A percentile compares a stretch with the other conserved stretches of the same genome.
phyloP scores from a whole-genome alignment of 2,888 invertebrate species.

The Orgyia antiqua region DNA sequence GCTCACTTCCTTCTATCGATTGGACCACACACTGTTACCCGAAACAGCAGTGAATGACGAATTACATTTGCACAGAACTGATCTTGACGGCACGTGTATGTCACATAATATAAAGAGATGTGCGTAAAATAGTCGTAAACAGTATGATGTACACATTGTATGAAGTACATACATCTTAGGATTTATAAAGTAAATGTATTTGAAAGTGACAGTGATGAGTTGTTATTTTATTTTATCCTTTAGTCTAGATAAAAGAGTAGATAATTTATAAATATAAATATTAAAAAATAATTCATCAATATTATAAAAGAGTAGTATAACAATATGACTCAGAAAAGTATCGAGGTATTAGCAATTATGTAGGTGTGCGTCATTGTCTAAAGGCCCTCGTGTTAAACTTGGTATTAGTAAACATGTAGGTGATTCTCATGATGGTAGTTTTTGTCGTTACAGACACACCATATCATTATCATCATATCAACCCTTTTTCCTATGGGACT shows the following conservation, averaged over 20 bases:
- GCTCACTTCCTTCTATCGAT: background rate
- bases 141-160: slow-evolving; percentile 5
- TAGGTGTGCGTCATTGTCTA: too few species aligned
- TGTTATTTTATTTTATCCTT: background rate
- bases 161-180: background rate
- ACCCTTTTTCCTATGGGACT: too few species aligned
- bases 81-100: slow-evolving; percentile 12
- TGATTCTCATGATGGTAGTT: too few species aligned
- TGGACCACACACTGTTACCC: slow-evolving; percentile 12
- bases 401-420: too few species aligned
- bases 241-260: background rate
- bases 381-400: too few species aligned
- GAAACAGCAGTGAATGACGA: slow-evolving; percentile 33
- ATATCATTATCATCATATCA: too few species aligned
- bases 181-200: slow-evolving; percentile 2
- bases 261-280: background rate
- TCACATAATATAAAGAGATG: slow-evolving; percentile 18
- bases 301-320: too few species aligned
- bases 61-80: slow-evolving; percentile 22
- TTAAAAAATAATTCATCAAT: background rate
- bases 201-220: background rate
- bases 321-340: too few species aligned
- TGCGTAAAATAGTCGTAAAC: slow-evolving; percentile 24
- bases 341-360: too few species aligned
- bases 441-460: too few species aligned